Base-by-base conservation (phyloP, 1,140 invertebrate species). In the Listronotus oregonensis region DNA sequence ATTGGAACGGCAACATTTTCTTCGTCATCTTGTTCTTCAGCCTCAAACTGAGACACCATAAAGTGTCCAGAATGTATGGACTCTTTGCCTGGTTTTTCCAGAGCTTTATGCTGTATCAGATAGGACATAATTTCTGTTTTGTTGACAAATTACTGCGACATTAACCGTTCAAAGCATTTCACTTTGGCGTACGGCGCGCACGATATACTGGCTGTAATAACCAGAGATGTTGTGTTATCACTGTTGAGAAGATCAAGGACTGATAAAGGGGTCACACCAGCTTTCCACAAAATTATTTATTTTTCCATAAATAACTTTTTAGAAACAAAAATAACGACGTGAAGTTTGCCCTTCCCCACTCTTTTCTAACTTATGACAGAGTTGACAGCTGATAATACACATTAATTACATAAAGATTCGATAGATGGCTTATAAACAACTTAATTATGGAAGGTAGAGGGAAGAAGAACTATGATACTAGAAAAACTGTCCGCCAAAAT, bases 1-100 rank as follows among this genome's bases (percentile, higher is more conserved):
- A 92, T 88, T 14, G 90, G 87, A 14, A 92, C 86, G 18, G 87
- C 87, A 27, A 91, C 82, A 75, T 91, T 88, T 74, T 93, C 91
- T 74, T 94, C 92, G 75, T 93, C 91, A 75, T 95, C 93, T 78
- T 94, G 91, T 21, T 87, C 91, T 78, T 95, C 92, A 32, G 93
- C 92, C 80, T 97, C 95, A 81, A 98, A 96, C 79, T 95, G 89
- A 47, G 94, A 97, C 42, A 98, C 90, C 96, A 98, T 98, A 81
- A 98, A 98, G 80, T 98, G 96, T 17, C 96, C 96, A 72, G 95
- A 97, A 79, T 98, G 96, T 73, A 98, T 98, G 1, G 90, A 87
- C 79, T 96, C 94, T 64, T 58, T 65, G 50, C 70, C 61, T 37
- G 63, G 67, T 49, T 72, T 63, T 51, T 69, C 66, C 57, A 67